These are phyloP conservation scores for Poeciliopsis prolifica DNA, from an alignment of 2,113 vertebrate species.

Conservation along the genomic window DNA sequence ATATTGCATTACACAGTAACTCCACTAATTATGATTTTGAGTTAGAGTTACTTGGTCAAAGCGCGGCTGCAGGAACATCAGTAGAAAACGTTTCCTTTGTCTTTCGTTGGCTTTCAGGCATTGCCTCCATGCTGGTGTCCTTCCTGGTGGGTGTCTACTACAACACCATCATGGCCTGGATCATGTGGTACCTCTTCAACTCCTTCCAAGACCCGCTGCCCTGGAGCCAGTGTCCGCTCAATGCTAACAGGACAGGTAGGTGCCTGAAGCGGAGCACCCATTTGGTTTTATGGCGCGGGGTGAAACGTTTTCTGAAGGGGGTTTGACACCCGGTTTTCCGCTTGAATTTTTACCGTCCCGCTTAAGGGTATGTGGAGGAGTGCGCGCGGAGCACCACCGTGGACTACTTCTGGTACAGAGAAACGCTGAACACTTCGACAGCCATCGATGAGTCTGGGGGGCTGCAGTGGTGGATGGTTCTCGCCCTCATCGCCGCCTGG, in stretches of 20 bases:
- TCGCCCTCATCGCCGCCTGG: slow-evolving; percentile 87
- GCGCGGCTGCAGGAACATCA: neutral
- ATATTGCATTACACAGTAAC: neutral
- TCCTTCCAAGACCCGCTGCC: slow-evolving; percentile 94
- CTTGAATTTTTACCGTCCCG: neutral
- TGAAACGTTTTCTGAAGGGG: neutral
- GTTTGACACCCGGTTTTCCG: neutral
- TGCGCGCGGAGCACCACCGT: slow-evolving; percentile 87
- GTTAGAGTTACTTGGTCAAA: too few relatives aligned
- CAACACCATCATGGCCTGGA: slow-evolving; percentile 94
- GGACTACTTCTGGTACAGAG: slow-evolving; percentile 97
- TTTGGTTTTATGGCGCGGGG: neutral
- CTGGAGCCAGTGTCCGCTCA: slow-evolving; percentile 89
- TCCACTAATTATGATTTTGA: neutral
- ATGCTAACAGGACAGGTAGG: slow-evolving; percentile 84
- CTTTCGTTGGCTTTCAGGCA: slow-evolving; percentile 74
- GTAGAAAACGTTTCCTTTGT: neutral
- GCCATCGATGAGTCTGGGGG: slow-evolving; percentile 81
- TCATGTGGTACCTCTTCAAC: slow-evolving; percentile 99
- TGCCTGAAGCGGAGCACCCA: too few relatives aligned
- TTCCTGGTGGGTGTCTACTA: slow-evolving; percentile 92
- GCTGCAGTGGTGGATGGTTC: slow-evolving; percentile 93
- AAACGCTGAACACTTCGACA: slow-evolving; percentile 88
- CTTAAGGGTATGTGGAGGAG: slow-evolving; percentile 83
- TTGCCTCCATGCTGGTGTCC: slow-evolving; percentile 88